A percentile compares a stretch with the other conserved stretches of the same genome.
Evolutionary conservation across 2,797 vertebrate genomes (phyloP).

Genomic region (Bryconaethiops microstoma): DNA sequence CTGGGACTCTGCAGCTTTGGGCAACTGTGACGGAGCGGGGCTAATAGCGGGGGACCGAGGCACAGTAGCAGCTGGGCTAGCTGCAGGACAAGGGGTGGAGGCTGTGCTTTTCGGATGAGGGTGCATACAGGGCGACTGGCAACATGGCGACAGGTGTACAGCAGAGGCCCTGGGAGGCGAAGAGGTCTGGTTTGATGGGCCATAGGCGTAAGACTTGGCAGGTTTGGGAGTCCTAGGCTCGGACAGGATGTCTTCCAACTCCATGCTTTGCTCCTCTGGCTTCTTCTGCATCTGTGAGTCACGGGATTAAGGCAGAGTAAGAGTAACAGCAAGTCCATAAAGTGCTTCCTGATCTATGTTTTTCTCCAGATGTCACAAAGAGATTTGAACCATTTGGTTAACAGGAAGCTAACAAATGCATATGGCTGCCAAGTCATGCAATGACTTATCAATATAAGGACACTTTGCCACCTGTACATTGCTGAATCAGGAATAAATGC

Average conservation of each 20-base stretch:
- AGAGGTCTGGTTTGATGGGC: conserved; percentile 76
- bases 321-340: conserved; percentile 5
- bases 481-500: conserved; percentile 42
- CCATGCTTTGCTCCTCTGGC: conserved; percentile 81
- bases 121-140: conserved; percentile 84
- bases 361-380: not conserved
- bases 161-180: conserved; percentile 76
- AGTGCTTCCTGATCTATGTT: conserved; percentile 4
- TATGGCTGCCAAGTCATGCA: conserved; percentile 28
- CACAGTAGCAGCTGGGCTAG: conserved; percentile 74
- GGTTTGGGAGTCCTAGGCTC: conserved; percentile 84
- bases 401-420: conserved; percentile 14
- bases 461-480: conserved; percentile 12
- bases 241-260: conserved; percentile 82
- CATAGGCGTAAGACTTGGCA: conserved; percentile 90
- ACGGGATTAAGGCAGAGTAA: not conserved
- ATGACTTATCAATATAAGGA: conserved; percentile 22
- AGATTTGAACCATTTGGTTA: conserved; percentile 34
- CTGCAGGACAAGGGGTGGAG: conserved; percentile 83
- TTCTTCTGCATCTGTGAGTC: conserved; percentile 79
- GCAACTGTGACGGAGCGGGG: conserved; percentile 80
- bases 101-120: conserved; percentile 85
- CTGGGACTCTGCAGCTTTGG: conserved; percentile 78
- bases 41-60: conserved; percentile 85
- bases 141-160: conserved; percentile 88